phyloP scores from a whole-genome alignment of 23 tunicate species.

The Ascidia mentula region DNA sequence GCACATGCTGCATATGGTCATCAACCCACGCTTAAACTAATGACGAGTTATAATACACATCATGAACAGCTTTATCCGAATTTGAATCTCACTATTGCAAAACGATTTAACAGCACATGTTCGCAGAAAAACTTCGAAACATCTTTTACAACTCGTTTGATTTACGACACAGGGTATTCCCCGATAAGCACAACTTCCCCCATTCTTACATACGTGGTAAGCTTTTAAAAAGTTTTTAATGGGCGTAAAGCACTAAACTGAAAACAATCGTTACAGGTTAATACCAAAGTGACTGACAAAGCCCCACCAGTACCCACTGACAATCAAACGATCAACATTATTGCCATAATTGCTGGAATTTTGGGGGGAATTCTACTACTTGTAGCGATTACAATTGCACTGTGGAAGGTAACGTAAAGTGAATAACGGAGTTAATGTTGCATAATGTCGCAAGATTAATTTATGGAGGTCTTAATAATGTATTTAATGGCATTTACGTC shows the following conservation, averaged over 20 bases:
- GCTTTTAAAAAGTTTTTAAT: no score
- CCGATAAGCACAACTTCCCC: background rate
- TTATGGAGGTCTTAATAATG: no score
- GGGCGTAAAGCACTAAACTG: background rate
- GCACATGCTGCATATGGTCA: no score
- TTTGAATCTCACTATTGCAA: no score
- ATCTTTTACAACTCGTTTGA: background rate
- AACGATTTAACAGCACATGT: no score
- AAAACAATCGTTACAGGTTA: background rate
- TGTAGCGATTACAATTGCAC: background rate
- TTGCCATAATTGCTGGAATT: background rate
- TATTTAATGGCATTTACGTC: no score
- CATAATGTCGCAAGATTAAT: no score
- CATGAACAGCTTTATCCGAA: no score
- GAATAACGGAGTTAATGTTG: no score
- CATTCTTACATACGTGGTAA: background rate
- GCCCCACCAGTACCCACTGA: background rate
- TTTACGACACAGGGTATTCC: background rate
- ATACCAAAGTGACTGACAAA: constrained; percentile 1
- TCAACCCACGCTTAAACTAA: no score
- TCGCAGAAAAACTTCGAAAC: background rate
- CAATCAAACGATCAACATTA: background rate
- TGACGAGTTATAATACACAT: no score
- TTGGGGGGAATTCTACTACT: background rate
- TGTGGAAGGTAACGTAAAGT: constrained; percentile 2